phyloP scores from a whole-genome alignment of 1,140 invertebrate genomes.

The Heterodera schachtii region DNA sequence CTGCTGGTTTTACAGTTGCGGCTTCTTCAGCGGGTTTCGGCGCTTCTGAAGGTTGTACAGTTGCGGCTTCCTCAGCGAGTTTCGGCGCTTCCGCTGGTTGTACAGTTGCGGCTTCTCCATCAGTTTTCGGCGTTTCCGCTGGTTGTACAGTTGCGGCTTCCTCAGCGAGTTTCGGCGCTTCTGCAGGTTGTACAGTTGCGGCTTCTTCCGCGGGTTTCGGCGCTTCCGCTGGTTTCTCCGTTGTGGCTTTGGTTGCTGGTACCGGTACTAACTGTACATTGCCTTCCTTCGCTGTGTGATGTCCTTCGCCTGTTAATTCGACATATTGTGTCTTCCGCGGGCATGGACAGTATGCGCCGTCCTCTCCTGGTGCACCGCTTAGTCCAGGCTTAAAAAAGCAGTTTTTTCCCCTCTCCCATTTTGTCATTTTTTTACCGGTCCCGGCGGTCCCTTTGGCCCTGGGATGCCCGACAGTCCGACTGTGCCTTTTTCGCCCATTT shows the following conservation, averaged over 20 bases:
- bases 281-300: not conserved
- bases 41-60: too few species aligned
- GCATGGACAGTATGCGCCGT: constrained; percentile 22
- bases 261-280: not conserved
- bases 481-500: not conserved
- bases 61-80: too few species aligned
- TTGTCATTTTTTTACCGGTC: not conserved
- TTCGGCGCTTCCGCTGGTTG: too few species aligned
- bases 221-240: not conserved
- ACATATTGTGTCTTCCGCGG: not conserved
- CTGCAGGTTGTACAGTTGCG: not conserved
- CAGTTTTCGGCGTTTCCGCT: too few species aligned
- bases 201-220: not conserved
- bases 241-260: not conserved
- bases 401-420: too few species aligned
- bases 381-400: not conserved
- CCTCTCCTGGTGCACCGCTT: constrained; percentile 4
- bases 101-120: too few species aligned
- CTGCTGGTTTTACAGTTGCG: too few species aligned
- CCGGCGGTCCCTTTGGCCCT: constrained; percentile 9
- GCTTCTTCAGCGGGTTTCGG: too few species aligned
- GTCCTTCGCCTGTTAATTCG: not conserved
- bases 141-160: too few species aligned
- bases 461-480: constrained; percentile 1
- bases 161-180: not conserved